Evolutionary conservation across 2,797 vertebrate species (phyloP).

Genomic region (Trachurus trachurus): DNA sequence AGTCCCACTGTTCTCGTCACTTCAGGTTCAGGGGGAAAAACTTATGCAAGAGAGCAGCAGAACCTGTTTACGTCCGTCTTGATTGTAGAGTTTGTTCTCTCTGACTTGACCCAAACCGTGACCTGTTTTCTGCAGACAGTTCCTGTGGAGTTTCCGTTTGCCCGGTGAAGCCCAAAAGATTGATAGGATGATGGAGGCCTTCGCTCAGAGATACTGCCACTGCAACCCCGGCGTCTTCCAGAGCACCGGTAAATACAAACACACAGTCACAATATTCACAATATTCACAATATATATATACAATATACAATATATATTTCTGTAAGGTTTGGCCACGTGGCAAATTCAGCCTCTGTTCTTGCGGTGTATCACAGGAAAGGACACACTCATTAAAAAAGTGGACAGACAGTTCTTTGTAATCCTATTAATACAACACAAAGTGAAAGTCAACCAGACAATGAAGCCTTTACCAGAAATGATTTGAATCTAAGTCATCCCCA

Average conservation of each 20-base stretch:
- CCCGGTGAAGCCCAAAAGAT: constrained; percentile 97
- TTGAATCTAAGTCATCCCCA: not conserved
- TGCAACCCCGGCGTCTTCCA: constrained; percentile 97
- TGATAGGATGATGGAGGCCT: constrained; percentile 98
- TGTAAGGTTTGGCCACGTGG: fast-evolving
- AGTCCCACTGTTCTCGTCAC: constrained; percentile 19
- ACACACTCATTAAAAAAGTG: not conserved
- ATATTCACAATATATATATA: no score
- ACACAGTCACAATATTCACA: not conserved
- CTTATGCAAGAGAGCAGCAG: constrained; percentile 1
- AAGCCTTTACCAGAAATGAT: constrained; percentile 33
- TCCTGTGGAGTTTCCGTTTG: constrained; percentile 96
- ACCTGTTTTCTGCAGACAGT: constrained; percentile 86
- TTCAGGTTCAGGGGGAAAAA: not conserved
- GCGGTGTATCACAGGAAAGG: constrained; percentile 32
- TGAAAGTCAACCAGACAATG: constrained; percentile 9
- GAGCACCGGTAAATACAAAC: constrained; percentile 87
- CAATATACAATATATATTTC: no score
- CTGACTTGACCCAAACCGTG: constrained; percentile 35
- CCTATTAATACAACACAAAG: constrained; percentile 5
- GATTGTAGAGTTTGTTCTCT: constrained; percentile 21
- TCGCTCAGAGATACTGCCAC: constrained; percentile 95
- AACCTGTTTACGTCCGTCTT: constrained; percentile 4
- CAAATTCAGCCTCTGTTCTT: constrained; percentile 6
- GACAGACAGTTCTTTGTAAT: constrained; percentile 1